Evolutionary conservation across 1,140 invertebrate genomes (phyloP), one percentile per base, ranked within the genome.

Genomic region (Platorchestia sp.): DNA sequence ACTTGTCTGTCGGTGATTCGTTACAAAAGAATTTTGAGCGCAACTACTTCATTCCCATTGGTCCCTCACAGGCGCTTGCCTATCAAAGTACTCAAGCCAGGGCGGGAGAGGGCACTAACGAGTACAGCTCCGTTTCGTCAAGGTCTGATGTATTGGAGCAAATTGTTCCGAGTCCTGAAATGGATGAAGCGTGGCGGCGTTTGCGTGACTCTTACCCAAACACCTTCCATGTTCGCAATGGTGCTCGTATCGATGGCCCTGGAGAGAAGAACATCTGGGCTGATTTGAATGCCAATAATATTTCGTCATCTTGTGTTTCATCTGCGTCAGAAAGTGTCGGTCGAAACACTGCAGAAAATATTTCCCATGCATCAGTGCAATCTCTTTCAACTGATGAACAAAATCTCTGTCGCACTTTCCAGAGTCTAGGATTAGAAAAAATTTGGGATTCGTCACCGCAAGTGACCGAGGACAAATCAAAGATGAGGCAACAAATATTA

Each of bases 271-370:
- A 95, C 75, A 96, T 96, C 59, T 96, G 96, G 96, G 96, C 96
- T 36, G 96, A 96, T 87, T 96, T 95, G 47, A 96, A 96, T 95
- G 96, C 95, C 59, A 96, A 96, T 95, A 95, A 96, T 96, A 96
- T 96, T 14, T 51, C 45, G 45, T 93, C 91, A 10, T 93, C 95
- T 43, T 89, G 90, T 95, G 95, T 90, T 95, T 44, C 53, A 41
- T 86, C 53, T 16, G 86, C 42, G 16, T 16, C 51, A 19, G 95
- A n/a, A 44, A 95, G 53, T 95, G n/a, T 75, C 51, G 41, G 51
- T 42, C 42, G 45, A 40, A 51, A 95, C 75, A 75, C 59, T 75
- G 95, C 10, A n/a, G 43, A 51, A 3, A 95, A 95, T 16, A 40
- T 40, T 44, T 75, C 45, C 41, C 95, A 90, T 43, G 45, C 16